Base-by-base conservation (phyloP, 2,797 vertebrate genomes). In the Salarias fasciatus region DNA sequence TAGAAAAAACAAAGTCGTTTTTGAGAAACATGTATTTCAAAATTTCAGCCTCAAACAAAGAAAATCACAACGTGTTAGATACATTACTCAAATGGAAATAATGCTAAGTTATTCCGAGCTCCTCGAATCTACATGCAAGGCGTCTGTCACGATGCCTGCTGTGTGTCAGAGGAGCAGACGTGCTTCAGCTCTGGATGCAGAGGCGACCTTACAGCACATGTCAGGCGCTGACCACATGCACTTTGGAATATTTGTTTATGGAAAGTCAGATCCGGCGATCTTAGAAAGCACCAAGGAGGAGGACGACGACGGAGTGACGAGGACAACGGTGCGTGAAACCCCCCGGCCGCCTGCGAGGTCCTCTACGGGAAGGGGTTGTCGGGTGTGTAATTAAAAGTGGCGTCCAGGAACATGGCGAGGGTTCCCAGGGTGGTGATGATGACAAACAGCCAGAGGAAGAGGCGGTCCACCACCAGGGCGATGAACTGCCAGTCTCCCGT, bases 401-500 rank as follows among this genome's bases (percentile, higher is more conserved):
- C 93, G 30, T 94, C 93, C 83, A 94, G 57, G 79, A 94, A 94
- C 91, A 94, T 91, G 53, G 89, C 89, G 75, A 93, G 63, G 42
- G 93, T 94, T 47, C 93, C 93, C 74, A 94, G 85, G 5, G 90
- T 89, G 66, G 92, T 93, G 79, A 92, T 93, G 82, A 94, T 72
- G 55, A 93, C 86, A 56, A 94, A 94, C 63, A 94, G 66, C 92
- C 93, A 94, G 33, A 94, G 64, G 83, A 94, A 93, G 63, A 94
- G 93, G 5, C 93, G 91, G 63, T 94, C 93, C 82, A 94, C 86
- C 61, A 94, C 93, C 42, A 93, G 72, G 45, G 92, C 92, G 11
- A 94, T 91, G 78, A 82, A 94, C 89, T 94, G 93, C 93, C 93
- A 94, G 73, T 94, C 93, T 58, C 77, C 92, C 38, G 91, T 94